Evolutionary conservation across 1,140 invertebrate species (phyloP).

Genomic region (Drosophila nebulosa): DNA sequence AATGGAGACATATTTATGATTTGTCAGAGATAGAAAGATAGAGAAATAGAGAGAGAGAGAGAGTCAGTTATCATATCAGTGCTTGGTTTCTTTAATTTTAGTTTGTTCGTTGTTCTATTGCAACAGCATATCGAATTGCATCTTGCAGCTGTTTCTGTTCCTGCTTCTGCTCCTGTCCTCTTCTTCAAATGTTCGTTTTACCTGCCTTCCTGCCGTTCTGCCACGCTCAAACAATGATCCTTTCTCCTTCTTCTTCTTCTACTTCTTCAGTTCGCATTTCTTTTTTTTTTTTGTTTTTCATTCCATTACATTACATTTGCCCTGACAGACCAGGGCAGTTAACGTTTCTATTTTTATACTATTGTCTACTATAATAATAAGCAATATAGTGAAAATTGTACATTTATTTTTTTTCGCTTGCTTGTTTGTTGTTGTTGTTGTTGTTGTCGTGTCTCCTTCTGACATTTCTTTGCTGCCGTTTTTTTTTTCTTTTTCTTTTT

Average conservation of each 20-base stretch:
- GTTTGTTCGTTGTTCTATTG: background rate
- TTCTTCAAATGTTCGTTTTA: background rate
- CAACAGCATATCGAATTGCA: conserved; percentile 10
- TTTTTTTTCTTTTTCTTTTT: conserved; percentile 2
- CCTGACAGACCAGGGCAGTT: background rate
- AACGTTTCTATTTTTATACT: conserved; percentile 37
- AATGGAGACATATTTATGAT: too few species aligned
- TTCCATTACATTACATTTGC: background rate
- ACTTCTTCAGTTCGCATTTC: background rate
- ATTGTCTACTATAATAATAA: background rate
- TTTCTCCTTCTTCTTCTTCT: background rate
- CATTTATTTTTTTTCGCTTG: conserved; percentile 19
- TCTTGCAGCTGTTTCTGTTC: conserved; percentile 6
- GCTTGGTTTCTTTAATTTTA: background rate
- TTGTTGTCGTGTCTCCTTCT: conserved; percentile 30
- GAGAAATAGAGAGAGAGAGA: background rate
- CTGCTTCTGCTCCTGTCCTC: background rate
- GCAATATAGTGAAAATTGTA: conserved; percentile 2
- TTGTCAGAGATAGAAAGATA: too few species aligned
- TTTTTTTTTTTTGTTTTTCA: background rate
- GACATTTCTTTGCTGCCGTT: conserved; percentile 39
- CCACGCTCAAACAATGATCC: background rate
- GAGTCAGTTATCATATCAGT: background rate
- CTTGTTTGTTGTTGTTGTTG: conserved; percentile 42
- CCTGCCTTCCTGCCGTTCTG: background rate